Evolutionary conservation across 2,888 invertebrate species (phyloP).

Genomic region (Noctua fimbriata): DNA sequence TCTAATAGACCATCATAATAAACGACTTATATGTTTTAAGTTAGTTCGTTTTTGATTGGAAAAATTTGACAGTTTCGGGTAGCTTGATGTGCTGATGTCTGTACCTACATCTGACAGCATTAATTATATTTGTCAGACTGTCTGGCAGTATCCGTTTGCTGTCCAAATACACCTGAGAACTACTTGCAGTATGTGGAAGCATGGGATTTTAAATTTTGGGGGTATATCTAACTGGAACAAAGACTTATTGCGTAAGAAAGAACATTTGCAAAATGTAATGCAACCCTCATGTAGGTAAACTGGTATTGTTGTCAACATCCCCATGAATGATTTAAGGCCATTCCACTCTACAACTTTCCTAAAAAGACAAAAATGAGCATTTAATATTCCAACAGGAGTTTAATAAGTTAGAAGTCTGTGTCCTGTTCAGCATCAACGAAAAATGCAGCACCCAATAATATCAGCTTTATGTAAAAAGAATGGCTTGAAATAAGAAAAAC

Average conservation of each 20-base stretch:
- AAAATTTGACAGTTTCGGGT: too few relatives aligned
- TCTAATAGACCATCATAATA: background rate
- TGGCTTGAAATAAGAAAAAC: constrained; percentile 56
- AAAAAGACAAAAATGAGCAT: background rate
- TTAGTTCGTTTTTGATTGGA: too few relatives aligned
- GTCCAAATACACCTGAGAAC: constrained; percentile 31
- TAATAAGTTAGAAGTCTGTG: background rate
- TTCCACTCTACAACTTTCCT: background rate
- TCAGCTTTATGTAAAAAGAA: constrained; percentile 46
- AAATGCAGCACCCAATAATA: constrained; percentile 37
- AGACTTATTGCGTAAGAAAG: background rate
- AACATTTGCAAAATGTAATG: background rate
- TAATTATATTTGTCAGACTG: constrained; percentile 32
- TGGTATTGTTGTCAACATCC: background rate
- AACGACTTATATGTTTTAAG: background rate
- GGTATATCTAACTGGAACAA: constrained; percentile 8
- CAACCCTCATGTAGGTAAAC: background rate
- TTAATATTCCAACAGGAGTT: background rate
- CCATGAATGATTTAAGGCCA: background rate
- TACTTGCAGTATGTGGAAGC: background rate
- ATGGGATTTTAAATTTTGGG: background rate
- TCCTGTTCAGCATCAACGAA: constrained; percentile 19
- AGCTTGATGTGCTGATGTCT: too few relatives aligned
- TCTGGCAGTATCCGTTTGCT: constrained; percentile 32
- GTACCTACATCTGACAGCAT: constrained; percentile 12